Conservation (phyloP, 2,888 invertebrate species). For the Empis stercorea region DNA sequence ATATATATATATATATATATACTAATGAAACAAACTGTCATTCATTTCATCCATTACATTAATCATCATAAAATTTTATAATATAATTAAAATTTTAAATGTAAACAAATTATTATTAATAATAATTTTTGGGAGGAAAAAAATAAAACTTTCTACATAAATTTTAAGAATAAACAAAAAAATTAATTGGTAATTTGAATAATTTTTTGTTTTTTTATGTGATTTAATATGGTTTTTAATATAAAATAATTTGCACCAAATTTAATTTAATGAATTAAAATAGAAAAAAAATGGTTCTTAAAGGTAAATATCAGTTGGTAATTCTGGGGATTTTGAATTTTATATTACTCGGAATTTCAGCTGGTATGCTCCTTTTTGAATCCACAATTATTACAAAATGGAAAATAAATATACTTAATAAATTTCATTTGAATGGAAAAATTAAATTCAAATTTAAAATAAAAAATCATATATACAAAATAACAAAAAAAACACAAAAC, state of each 20-base stretch:
- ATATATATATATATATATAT: no score
- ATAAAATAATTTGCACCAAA: background rate
- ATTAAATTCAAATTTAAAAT: slow-evolving; percentile 10
- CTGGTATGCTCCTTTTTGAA: slow-evolving; percentile 57
- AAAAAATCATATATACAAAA: slow-evolving; percentile 11
- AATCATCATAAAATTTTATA: no score
- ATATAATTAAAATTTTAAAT: no score
- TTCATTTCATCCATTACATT: no score
- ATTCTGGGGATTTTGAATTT: slow-evolving; percentile 71
- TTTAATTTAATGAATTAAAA: no score
- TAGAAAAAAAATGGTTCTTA: slow-evolving; percentile 26
- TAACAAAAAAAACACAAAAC: slow-evolving; percentile 5
- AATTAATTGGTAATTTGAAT: no score
- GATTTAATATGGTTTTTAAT: background rate
- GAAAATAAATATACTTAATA: slow-evolving; percentile 19
- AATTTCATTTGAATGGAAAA: no score
- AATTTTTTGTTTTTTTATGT: background rate
- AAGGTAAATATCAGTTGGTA: slow-evolving; percentile 97
- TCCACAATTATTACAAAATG: slow-evolving; percentile 19
- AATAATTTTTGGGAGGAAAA: no score
- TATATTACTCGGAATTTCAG: slow-evolving; percentile 65
- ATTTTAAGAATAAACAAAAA: no score
- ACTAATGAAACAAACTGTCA: no score
- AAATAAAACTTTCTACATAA: no score
- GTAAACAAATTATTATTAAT: no score